A percentile compares a stretch with the other conserved stretches of the same genome.
Conservation (phyloP, 2,113 vertebrate species). For the Leucosticte australis region DNA sequence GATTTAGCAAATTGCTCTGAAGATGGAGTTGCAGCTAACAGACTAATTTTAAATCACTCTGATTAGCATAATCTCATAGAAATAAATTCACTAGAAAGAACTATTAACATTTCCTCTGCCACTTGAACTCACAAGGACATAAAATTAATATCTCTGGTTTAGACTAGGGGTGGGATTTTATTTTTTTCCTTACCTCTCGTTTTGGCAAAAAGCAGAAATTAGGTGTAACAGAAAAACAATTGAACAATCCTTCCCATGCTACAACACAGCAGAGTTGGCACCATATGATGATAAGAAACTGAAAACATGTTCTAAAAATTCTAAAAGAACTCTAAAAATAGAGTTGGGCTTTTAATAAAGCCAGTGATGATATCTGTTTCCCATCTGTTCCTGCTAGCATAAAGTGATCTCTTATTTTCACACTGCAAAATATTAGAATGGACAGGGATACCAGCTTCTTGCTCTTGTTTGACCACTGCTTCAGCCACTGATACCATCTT, state of each 20-base stretch:
- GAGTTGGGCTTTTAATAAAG: constrained; percentile 26
- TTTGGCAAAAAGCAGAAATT: not conserved
- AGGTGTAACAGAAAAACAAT: not conserved
- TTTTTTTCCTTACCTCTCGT: not conserved
- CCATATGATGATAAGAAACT: not conserved
- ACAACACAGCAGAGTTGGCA: not conserved
- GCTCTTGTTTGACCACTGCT: not conserved
- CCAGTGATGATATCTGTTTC: not conserved
- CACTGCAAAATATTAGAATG: not conserved
- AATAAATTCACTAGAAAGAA: not conserved
- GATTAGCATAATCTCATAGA: not conserved
- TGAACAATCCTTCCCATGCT: not conserved
- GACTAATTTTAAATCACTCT: not conserved
- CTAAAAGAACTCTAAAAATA: constrained; percentile 18
- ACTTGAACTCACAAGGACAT: not conserved
- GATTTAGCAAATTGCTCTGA: not conserved
- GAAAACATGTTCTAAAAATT: constrained; percentile 34
- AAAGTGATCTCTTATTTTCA: constrained; percentile 3
- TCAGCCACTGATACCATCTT: not conserved
- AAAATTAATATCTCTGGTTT: not conserved
- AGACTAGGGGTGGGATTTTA: not conserved
- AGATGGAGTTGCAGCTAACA: not conserved
- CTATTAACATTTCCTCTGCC: not conserved
- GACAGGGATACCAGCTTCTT: not conserved
- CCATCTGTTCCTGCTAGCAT: constrained; percentile 27